Percentiles rank a stretch among this genome's conserved stretches.
These are phyloP conservation scores for Catalaphyllia jardinei DNA, from an alignment of 64 coral and sea anemone species.

Conservation along the genomic window DNA sequence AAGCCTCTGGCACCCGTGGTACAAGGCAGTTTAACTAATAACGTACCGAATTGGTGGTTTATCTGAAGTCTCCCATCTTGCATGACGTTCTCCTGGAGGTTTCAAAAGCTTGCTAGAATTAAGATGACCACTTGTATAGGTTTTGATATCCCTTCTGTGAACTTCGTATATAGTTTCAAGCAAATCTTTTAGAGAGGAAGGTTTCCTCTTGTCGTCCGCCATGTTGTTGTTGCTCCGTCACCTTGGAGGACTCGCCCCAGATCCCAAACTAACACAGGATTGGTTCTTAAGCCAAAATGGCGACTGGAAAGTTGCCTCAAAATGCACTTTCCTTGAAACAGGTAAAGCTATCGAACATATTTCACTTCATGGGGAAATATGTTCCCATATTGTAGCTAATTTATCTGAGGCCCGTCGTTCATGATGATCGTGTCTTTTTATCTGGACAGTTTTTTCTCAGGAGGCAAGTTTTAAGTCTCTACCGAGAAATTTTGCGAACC, in stretches of 20 bases:
- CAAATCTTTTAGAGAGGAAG: conserved; percentile 61
- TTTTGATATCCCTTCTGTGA: conserved; percentile 96
- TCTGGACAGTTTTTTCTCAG: conserved; percentile 77
- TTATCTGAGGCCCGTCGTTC: not conserved
- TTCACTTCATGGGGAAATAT: not conserved
- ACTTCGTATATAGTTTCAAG: conserved; percentile 92
- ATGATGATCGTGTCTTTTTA: not conserved
- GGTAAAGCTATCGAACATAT: conserved; percentile 11
- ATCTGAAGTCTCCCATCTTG: conserved; percentile 71
- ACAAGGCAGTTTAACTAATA: too few species aligned
- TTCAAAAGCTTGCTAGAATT: conserved; percentile 87
- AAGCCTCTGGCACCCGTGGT: too few species aligned
- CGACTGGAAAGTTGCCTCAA: conserved; percentile 47
- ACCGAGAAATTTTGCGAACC: conserved; percentile 84
- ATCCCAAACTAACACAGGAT: conserved; percentile 10
- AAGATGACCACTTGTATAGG: conserved; percentile 88
- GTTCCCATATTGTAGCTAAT: not conserved
- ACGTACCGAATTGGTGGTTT: conserved; percentile 73
- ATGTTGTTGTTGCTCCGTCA: conserved; percentile 69
- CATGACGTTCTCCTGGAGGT: conserved; percentile 61
- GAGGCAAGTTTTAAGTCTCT: conserved; percentile 70
- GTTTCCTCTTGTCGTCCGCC: conserved; percentile 68
- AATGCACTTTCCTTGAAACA: conserved; percentile 75
- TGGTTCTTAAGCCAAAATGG: conserved; percentile 55
- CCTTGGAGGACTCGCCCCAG: conserved; percentile 54